A percentile compares a stretch with the other conserved stretches of the same genome.
Evolutionary conservation across 2,113 vertebrate species (phyloP).

Genomic region (Athene cunicularia): DNA sequence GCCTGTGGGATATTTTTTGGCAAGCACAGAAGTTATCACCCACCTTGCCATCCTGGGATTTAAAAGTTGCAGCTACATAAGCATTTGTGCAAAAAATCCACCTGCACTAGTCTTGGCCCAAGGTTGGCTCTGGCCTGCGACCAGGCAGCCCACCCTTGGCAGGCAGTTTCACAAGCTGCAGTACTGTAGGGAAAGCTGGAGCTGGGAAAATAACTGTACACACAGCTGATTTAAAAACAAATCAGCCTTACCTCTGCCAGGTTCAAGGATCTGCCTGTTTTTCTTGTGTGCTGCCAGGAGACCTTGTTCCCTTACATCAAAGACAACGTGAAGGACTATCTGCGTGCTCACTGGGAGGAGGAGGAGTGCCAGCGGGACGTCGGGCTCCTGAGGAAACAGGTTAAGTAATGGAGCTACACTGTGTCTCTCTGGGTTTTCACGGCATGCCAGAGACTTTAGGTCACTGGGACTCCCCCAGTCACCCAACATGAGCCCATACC

Average conservation of each 20-base stretch:
- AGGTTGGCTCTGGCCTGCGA: not conserved
- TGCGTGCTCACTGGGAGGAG: constrained; percentile 91
- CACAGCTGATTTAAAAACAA: not conserved
- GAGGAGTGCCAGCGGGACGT: constrained; percentile 95
- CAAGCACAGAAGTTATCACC: not conserved
- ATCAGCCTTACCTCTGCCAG: not conserved
- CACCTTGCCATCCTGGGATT: not conserved
- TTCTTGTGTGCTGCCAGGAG: constrained; percentile 76
- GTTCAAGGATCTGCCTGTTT: not conserved
- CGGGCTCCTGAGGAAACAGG: constrained; percentile 92
- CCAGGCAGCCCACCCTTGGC: not conserved
- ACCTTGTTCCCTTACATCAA: constrained; percentile 92
- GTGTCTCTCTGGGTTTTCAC: fast-evolving
- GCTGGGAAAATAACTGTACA: not conserved
- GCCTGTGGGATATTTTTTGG: not conserved
- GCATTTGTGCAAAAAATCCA: not conserved
- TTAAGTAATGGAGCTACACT: not conserved
- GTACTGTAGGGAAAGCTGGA: not conserved
- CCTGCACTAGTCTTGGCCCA: not conserved
- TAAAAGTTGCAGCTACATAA: not conserved
- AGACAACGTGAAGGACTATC: constrained; percentile 89
- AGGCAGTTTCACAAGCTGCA: not conserved
- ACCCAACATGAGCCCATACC: not conserved
- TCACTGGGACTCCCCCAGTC: fast-evolving
- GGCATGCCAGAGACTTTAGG: not conserved